A percentile compares a stretch with the other conserved stretches of the same genome.
These are phyloP conservation scores for Chrysolina haemoptera DNA, from an alignment of 2,888 invertebrate genomes.

Conservation along the genomic window DNA sequence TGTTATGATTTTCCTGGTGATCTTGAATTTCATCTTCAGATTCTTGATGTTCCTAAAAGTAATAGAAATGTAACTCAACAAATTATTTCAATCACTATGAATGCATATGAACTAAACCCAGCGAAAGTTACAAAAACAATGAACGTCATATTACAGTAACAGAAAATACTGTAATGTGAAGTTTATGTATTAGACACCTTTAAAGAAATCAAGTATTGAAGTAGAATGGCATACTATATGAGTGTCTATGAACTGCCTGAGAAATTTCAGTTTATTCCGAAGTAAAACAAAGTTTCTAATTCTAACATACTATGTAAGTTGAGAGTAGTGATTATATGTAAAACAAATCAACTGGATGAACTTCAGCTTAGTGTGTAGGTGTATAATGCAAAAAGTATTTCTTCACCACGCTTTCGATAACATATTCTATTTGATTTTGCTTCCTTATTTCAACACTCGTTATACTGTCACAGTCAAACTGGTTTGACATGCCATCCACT, in stretches of 20 bases:
- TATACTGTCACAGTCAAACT: slow-evolving; percentile 16
- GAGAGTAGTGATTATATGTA: background rate
- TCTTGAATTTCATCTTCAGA: background rate
- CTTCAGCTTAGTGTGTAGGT: background rate
- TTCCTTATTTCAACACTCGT: slow-evolving; percentile 16
- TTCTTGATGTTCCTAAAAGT: slow-evolving; percentile 1
- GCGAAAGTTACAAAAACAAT: background rate
- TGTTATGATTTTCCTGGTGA: background rate
- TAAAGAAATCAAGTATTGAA: background rate
- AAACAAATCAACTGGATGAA: background rate
- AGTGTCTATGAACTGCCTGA: too few species aligned
- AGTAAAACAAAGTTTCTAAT: background rate
- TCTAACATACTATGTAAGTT: background rate
- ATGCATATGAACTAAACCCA: background rate
- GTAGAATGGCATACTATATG: too few species aligned
- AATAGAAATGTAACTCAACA: background rate
- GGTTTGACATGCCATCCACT: slow-evolving; percentile 17
- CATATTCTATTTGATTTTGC: slow-evolving; percentile 1
- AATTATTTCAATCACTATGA: background rate
- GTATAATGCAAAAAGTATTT: background rate
- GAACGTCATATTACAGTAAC: background rate
- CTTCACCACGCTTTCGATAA: background rate
- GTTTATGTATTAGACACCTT: background rate
- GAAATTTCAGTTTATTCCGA: background rate
- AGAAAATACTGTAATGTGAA: background rate